These are phyloP conservation scores for Tangachromis dhanisi DNA, from an alignment of 2,113 vertebrate species.

Conservation along the genomic window DNA sequence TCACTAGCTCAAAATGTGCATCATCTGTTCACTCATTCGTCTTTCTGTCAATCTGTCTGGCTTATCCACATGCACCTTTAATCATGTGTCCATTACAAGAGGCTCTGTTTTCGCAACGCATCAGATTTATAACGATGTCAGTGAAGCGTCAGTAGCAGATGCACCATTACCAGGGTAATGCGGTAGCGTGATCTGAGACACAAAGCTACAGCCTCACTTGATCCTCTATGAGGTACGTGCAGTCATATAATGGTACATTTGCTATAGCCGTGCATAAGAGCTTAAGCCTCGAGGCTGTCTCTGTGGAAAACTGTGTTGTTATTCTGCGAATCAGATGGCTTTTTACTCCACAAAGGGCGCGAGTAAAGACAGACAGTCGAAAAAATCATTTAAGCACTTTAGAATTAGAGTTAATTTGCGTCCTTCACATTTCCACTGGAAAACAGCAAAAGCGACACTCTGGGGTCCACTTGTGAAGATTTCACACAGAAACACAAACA, in stretches of 20 bases:
- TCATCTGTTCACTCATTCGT: background rate
- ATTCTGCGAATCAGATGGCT: background rate
- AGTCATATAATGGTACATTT: conserved; percentile 10
- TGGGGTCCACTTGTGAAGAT: background rate
- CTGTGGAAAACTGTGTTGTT: background rate
- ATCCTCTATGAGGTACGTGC: background rate
- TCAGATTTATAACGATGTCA: background rate
- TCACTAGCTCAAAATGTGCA: background rate
- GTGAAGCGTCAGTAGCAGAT: background rate
- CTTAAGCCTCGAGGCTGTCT: background rate
- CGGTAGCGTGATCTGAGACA: background rate
- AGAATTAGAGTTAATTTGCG: background rate
- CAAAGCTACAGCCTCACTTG: background rate
- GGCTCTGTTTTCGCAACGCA: background rate
- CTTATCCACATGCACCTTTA: background rate
- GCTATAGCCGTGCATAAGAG: background rate
- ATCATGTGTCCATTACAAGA: background rate
- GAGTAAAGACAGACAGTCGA: background rate
- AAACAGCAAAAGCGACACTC: background rate
- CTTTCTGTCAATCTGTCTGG: background rate
- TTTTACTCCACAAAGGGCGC: background rate
- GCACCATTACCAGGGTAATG: conserved; percentile 39
- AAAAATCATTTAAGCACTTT: background rate
- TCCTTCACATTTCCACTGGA: background rate
- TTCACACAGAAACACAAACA: background rate